Conservation (phyloP, 2,888 invertebrate species). For the Meandrusa payeni region DNA sequence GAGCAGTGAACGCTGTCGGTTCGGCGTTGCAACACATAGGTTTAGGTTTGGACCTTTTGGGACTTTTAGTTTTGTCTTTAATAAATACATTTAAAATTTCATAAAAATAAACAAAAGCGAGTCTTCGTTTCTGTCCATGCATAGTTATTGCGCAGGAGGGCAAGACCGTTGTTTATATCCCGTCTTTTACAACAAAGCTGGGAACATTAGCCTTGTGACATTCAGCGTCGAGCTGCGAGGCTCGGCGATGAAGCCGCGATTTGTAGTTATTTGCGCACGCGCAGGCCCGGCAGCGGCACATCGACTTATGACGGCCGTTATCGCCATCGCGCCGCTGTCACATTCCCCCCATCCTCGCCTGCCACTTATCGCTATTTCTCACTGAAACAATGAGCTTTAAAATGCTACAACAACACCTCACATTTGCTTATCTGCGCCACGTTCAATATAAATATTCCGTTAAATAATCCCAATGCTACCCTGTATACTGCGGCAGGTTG, state of each 20-base stretch:
- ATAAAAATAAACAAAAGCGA: too few relatives aligned
- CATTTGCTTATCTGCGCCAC: constrained; percentile 28
- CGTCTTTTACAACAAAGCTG: not conserved
- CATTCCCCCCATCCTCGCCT: constrained; percentile 48
- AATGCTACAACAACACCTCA: constrained; percentile 65
- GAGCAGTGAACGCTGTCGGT: too few relatives aligned
- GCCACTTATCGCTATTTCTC: constrained; percentile 64
- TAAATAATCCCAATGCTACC: constrained; percentile 10
- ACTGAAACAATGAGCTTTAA: constrained; percentile 74
- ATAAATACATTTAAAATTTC: too few relatives aligned
- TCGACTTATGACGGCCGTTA: constrained; percentile 70
- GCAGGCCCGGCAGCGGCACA: constrained; percentile 27
- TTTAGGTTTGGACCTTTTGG: too few relatives aligned
- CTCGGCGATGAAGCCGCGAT: constrained; percentile 58
- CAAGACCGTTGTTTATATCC: not conserved
- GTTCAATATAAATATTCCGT: constrained; percentile 11
- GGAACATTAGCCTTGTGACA: constrained; percentile 35
- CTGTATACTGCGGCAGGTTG: too few relatives aligned
- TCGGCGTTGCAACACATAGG: too few relatives aligned
- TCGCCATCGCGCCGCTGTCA: constrained; percentile 62
- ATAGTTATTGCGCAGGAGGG: too few relatives aligned
- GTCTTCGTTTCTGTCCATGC: too few relatives aligned
- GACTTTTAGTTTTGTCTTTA: too few relatives aligned
- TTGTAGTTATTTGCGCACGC: constrained; percentile 70
- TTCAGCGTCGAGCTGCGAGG: constrained; percentile 23